These are phyloP conservation scores for Cydia amplana DNA, from an alignment of 1,140 invertebrate genomes.

Conservation along the genomic window DNA sequence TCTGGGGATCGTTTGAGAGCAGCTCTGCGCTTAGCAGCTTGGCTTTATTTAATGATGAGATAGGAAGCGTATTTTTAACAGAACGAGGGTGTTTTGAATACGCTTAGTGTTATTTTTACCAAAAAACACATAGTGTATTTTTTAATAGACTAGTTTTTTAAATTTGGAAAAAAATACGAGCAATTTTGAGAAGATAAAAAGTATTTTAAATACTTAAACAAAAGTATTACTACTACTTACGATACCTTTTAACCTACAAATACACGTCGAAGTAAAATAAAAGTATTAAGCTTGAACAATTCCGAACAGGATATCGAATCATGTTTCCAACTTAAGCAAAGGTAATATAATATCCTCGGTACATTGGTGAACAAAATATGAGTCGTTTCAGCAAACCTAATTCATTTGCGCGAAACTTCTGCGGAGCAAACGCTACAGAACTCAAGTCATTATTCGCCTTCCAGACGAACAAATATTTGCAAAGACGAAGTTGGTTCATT, in stretches of 20 bases:
- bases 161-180: background rate
- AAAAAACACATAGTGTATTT: background rate
- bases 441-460: conserved; percentile 46
- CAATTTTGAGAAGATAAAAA: background rate
- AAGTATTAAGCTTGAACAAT: background rate
- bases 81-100: conserved; percentile 16
- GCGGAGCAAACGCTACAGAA: conserved; percentile 34
- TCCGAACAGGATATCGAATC: conserved; percentile 21
- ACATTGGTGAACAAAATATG: conserved; percentile 38
- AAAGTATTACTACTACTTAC: no score
- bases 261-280: background rate
- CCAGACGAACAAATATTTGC: conserved; percentile 66
- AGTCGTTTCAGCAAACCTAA: conserved; percentile 41
- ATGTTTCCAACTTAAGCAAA: background rate
- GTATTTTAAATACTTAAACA: no score
- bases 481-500: conserved; percentile 65
- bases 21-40: conserved; percentile 37
- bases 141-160: background rate
- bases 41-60: conserved; percentile 32
- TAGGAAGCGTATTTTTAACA: conserved; percentile 23
- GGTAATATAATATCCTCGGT: conserved; percentile 21
- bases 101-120: background rate
- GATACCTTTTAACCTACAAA: no score
- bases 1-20: conserved; percentile 61
- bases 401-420: conserved; percentile 37